These are phyloP conservation scores for Drosophila cardini DNA, from an alignment of 1,140 invertebrate species.

Conservation along the genomic window DNA sequence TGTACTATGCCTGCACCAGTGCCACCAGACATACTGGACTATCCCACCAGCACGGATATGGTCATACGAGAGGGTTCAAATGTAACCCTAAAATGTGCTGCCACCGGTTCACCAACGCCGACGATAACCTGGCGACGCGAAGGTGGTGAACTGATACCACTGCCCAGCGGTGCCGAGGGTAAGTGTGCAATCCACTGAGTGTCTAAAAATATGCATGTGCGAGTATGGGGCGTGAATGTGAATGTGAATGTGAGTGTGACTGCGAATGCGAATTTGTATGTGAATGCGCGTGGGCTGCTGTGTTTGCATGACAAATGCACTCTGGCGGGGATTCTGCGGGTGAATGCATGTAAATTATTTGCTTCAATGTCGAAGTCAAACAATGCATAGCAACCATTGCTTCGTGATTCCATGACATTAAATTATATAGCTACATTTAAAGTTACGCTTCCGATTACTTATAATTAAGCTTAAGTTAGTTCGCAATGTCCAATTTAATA, in stretches of 20 bases:
- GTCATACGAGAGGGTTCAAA: constrained; percentile 94
- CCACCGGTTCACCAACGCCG: constrained; percentile 92
- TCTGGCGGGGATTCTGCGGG: constrained; percentile 32
- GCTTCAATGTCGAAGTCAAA: constrained; percentile 38
- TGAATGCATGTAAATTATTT: constrained; percentile 51
- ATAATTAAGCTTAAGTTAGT: constrained; percentile 42
- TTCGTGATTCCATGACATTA: constrained; percentile 61
- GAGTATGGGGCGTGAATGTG: constrained; percentile 2
- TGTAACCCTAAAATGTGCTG: constrained; percentile 92
- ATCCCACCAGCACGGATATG: constrained; percentile 94
- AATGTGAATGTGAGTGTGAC: not conserved
- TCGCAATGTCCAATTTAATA: constrained; percentile 23
- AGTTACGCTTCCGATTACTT: constrained; percentile 25
- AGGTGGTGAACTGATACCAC: constrained; percentile 88
- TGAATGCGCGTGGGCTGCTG: constrained; percentile 9
- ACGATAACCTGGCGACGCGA: constrained; percentile 93
- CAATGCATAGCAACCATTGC: constrained; percentile 14
- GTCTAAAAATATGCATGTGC: not conserved
- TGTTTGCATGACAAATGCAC: constrained; percentile 53
- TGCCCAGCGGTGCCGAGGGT: constrained; percentile 88
- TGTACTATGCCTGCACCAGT: constrained; percentile 86
- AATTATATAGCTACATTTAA: constrained; percentile 57
- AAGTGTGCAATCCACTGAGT: constrained; percentile 48
- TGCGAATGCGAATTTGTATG: constrained; percentile 12
- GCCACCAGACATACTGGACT: constrained; percentile 94